Evolutionary conservation across 2,888 invertebrate genomes (phyloP).

Genomic region (Tanaodytes sp.): DNA sequence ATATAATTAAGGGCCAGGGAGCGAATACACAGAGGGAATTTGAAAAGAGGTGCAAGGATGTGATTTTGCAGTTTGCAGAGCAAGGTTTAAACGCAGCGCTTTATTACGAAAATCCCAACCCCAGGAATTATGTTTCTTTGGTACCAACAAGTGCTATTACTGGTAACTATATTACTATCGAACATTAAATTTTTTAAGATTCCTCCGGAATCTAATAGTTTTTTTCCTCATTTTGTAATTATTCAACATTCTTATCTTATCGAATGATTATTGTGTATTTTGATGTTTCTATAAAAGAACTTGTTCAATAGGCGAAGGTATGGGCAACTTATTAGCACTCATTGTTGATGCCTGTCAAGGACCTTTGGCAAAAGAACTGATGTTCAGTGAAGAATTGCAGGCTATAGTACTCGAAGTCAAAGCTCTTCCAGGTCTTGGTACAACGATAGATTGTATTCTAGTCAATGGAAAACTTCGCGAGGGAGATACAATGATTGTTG

Average conservation of each 20-base stretch:
- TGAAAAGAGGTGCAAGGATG: conserved; percentile 89
- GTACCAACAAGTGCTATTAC: conserved; percentile 98
- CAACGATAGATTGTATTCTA: conserved; percentile 98
- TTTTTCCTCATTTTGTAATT: conserved; percentile 2
- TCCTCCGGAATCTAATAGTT: too few relatives aligned
- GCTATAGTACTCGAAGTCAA: conserved; percentile 92
- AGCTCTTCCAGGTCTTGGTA: conserved; percentile 96
- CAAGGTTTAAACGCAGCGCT: conserved; percentile 96
- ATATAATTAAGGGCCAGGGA: conserved; percentile 83
- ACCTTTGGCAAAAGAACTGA: conserved; percentile 88
- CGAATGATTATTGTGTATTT: too few relatives aligned
- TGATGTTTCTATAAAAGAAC: too few relatives aligned
- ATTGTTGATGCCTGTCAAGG: conserved; percentile 95
- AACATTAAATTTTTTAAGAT: too few relatives aligned
- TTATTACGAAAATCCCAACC: conserved; percentile 96
- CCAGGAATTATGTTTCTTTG: conserved; percentile 92
- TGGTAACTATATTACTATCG: conserved; percentile 62
- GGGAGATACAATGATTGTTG: conserved; percentile 94
- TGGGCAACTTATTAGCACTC: conserved; percentile 96
- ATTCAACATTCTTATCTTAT: not conserved
- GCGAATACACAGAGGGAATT: conserved; percentile 94
- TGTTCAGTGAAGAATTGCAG: conserved; percentile 94
- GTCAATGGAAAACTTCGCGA: conserved; percentile 96
- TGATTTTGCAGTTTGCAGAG: conserved; percentile 94
- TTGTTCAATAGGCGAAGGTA: conserved; percentile 95